Conservation (phyloP, 2,113 vertebrate species). For the Callipepla californica region DNA sequence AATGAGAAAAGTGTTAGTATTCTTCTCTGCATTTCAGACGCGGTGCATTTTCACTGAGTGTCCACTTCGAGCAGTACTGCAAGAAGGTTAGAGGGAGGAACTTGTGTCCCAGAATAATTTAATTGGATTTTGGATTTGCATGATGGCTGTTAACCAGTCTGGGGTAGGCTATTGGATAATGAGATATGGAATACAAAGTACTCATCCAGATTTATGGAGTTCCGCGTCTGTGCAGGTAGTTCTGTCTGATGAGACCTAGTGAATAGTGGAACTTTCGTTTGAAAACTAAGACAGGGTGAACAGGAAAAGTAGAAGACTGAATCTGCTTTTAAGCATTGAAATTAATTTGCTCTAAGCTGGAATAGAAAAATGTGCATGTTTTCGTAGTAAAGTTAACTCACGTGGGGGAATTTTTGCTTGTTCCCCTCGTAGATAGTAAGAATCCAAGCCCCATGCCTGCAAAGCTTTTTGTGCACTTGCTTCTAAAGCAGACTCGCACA, state of each 20-base stretch:
- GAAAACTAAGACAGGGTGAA: neutral
- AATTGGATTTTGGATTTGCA: conserved; percentile 5
- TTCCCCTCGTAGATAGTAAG: neutral
- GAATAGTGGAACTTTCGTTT: neutral
- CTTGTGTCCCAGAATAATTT: neutral
- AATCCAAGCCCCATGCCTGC: neutral
- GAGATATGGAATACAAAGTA: neutral
- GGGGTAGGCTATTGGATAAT: neutral
- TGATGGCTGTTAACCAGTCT: neutral
- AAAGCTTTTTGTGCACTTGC: neutral
- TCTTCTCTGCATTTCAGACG: neutral
- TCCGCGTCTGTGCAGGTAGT: neutral
- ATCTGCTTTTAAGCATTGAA: neutral
- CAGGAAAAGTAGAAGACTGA: neutral
- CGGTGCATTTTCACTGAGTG: neutral
- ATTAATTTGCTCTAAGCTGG: neutral
- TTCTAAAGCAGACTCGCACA: neutral
- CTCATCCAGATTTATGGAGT: neutral
- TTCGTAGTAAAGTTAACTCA: neutral
- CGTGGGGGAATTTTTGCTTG: rapidly evolving
- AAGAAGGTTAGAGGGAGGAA: neutral
- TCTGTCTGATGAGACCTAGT: neutral
- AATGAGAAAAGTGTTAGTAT: neutral
- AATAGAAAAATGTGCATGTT: neutral
- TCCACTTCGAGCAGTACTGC: neutral